phyloP scores from a whole-genome alignment of 2,113 vertebrate genomes.

The Petroica traversi region DNA sequence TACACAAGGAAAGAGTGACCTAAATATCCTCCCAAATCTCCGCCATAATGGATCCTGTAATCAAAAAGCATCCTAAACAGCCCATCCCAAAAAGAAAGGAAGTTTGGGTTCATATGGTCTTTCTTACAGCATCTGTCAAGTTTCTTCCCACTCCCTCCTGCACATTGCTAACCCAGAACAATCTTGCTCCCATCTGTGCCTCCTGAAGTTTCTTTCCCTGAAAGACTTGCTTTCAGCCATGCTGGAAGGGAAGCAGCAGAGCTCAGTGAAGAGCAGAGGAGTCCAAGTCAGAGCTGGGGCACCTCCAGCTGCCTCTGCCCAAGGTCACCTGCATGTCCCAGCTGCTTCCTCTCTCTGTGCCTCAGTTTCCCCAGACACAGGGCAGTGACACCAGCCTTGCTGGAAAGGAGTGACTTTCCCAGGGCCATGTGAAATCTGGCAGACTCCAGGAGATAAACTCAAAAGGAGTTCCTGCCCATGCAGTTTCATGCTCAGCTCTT shows the following conservation, averaged over 20 bases:
- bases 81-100: slow-evolving; percentile 28
- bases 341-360: not conserved
- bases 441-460: not conserved
- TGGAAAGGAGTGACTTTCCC: not conserved
- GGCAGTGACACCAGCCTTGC: not conserved
- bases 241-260: not conserved
- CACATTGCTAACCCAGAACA: slow-evolving; percentile 51
- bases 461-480: not conserved
- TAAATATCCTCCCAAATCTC: not conserved
- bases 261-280: not conserved
- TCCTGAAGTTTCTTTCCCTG: not conserved
- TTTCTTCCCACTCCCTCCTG: slow-evolving; percentile 46
- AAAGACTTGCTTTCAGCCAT: not conserved
- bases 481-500: not conserved
- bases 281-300: not conserved
- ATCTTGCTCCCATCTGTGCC: slow-evolving; percentile 54
- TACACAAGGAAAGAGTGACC: not conserved
- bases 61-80: slow-evolving; percentile 19
- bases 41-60: not conserved
- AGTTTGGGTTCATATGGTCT: slow-evolving; percentile 52
- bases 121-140: slow-evolving; percentile 55
- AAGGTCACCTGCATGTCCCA: not conserved
- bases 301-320: not conserved
- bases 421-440: not conserved
- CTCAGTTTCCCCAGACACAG: not conserved